These are phyloP conservation scores for Epinephelus malabaricus DNA, from an alignment of 2,797 vertebrate species.

Conservation along the genomic window DNA sequence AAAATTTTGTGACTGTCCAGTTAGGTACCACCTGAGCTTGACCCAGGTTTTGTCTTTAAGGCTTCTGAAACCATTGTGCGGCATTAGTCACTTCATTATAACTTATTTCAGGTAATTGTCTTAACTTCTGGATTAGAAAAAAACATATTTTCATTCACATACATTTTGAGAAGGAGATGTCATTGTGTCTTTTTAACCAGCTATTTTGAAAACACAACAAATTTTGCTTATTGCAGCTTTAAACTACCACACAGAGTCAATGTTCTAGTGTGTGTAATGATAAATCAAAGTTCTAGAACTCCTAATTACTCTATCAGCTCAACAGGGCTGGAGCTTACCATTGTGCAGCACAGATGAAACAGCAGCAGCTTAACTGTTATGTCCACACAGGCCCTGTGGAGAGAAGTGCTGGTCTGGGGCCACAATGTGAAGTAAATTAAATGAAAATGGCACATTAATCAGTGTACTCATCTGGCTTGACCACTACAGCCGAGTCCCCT, in stretches of 20 bases:
- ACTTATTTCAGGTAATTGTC: neutral
- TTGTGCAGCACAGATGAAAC: slow-evolving; percentile 14
- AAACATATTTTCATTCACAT: neutral
- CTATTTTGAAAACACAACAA: neutral
- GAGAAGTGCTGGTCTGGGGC: slow-evolving; percentile 13
- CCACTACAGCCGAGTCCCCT: neutral
- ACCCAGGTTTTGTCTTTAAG: neutral
- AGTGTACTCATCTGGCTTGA: neutral
- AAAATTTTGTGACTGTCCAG: no score
- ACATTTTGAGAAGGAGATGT: neutral
- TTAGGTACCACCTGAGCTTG: neutral
- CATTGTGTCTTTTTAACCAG: neutral
- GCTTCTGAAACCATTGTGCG: neutral
- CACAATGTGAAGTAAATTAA: slow-evolving; percentile 7
- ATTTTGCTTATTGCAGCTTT: neutral
- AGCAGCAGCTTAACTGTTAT: slow-evolving; percentile 3
- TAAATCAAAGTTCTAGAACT: neutral
- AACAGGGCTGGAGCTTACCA: neutral
- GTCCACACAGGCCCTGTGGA: neutral
- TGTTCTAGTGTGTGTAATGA: no score
- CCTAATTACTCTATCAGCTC: neutral
- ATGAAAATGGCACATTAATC: slow-evolving; percentile 6
- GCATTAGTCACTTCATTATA: neutral
- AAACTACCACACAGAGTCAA: neutral
- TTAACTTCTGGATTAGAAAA: neutral